These are phyloP conservation scores for Cerastis rubricosa DNA, from an alignment of 2,888 invertebrate genomes.

Conservation along the genomic window DNA sequence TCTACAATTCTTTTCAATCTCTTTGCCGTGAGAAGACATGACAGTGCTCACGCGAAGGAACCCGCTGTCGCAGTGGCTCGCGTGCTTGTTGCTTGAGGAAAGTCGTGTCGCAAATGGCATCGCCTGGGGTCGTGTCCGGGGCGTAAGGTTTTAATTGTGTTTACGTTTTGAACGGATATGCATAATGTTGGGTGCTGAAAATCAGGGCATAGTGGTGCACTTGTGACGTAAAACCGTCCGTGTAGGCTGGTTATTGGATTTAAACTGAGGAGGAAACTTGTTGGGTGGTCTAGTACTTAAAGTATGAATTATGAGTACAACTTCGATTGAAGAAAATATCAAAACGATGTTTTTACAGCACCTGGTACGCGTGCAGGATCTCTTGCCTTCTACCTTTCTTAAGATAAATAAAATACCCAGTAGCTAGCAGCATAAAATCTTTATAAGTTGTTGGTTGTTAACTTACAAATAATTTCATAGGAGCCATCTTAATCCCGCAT, in stretches of 20 bases:
- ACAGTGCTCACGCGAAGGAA: neutral
- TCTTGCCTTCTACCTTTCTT: neutral
- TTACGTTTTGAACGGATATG: conserved; percentile 51
- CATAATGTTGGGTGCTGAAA: conserved; percentile 25
- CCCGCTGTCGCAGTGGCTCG: neutral
- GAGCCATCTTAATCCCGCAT: neutral
- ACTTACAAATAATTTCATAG: neutral
- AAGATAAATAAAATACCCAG: neutral
- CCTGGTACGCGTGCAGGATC: neutral
- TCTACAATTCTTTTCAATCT: neutral
- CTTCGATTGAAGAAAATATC: neutral
- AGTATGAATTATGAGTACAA: neutral
- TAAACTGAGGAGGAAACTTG: neutral
- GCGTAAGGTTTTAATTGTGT: conserved; percentile 54
- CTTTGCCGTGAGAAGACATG: neutral
- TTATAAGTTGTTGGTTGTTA: neutral
- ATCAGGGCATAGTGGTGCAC: neutral
- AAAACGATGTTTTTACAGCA: neutral
- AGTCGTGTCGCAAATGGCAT: neutral
- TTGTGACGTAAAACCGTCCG: conserved; percentile 25
- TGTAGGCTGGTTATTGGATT: neutral
- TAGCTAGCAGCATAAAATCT: neutral
- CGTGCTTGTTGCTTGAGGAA: neutral
- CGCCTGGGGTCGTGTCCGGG: neutral
- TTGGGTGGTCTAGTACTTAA: conserved; percentile 6